Evolutionary conservation across 1,140 invertebrate genomes (phyloP).

Genomic region (Brachionus koreanus): DNA sequence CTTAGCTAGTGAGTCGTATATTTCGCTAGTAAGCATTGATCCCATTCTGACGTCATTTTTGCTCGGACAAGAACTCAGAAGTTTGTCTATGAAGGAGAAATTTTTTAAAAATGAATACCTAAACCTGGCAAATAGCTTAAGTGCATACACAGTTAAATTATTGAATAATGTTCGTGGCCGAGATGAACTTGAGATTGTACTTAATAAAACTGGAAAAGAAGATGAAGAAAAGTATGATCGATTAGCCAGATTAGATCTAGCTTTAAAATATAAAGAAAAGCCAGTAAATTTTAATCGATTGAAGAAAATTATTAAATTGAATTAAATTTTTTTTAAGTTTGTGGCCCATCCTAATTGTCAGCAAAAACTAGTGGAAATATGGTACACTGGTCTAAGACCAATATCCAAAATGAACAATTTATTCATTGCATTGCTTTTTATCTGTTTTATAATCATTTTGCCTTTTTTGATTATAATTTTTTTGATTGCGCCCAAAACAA

Average conservation of each 20-base stretch:
- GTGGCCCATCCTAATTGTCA: slow-evolving; percentile 47
- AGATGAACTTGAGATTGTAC: slow-evolving; percentile 55
- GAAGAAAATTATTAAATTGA: too few relatives aligned
- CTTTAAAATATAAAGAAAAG: slow-evolving; percentile 56
- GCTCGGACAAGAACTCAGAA: slow-evolving; percentile 62
- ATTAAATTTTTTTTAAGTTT: too few relatives aligned
- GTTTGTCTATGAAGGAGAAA: slow-evolving; percentile 37
- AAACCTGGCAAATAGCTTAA: slow-evolving; percentile 61
- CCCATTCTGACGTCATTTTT: slow-evolving; percentile 67
- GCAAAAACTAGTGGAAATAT: slow-evolving; percentile 46
- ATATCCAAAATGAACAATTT: slow-evolving; percentile 42
- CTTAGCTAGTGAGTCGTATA: slow-evolving; percentile 61
- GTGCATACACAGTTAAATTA: slow-evolving; percentile 54
- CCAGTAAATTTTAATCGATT: background rate
- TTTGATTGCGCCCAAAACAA: slow-evolving; percentile 31
- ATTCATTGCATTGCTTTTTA: background rate
- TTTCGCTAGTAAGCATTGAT: slow-evolving; percentile 66
- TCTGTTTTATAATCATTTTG: slow-evolving; percentile 17
- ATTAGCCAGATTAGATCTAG: slow-evolving; percentile 53
- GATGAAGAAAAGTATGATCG: slow-evolving; percentile 53
- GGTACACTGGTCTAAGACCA: slow-evolving; percentile 37
- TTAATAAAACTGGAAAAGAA: slow-evolving; percentile 52
- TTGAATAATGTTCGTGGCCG: slow-evolving; percentile 55
- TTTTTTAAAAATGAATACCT: slow-evolving; percentile 59
- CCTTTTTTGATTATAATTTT: slow-evolving; percentile 35